Percentiles rank a stretch among this genome's conserved stretches.
These are phyloP conservation scores for Chelon labrosus DNA, from an alignment of 2,797 vertebrate species.

Conservation along the genomic window DNA sequence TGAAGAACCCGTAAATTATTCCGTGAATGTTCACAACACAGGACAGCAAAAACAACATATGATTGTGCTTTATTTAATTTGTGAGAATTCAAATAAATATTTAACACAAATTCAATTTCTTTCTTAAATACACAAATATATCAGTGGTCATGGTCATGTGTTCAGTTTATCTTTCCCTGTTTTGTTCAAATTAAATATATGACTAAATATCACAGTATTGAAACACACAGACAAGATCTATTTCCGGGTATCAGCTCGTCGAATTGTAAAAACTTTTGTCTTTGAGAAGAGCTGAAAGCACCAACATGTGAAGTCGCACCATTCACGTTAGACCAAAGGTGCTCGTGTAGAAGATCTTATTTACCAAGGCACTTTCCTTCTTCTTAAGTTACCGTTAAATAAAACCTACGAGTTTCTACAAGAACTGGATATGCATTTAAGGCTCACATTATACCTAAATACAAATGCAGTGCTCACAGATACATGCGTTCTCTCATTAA, in stretches of 20 bases:
- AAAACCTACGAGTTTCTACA: constrained; percentile 69
- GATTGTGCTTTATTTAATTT: constrained; percentile 83
- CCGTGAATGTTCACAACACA: constrained; percentile 35
- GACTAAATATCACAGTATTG: constrained; percentile 80
- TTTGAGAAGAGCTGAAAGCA: constrained; percentile 84
- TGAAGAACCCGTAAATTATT: constrained; percentile 4
- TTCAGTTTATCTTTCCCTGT: constrained; percentile 61
- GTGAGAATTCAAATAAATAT: constrained; percentile 75
- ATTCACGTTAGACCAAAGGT: constrained; percentile 62
- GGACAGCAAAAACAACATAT: constrained; percentile 56
- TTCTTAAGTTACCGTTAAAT: constrained; percentile 73
- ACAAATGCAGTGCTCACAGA: constrained; percentile 81
- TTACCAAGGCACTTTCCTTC: constrained; percentile 84
- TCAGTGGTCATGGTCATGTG: constrained; percentile 72
- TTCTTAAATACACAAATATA: constrained; percentile 80
- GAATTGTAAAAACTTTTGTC: constrained; percentile 70
- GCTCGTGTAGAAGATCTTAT: constrained; percentile 79
- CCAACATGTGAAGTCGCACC: constrained; percentile 78
- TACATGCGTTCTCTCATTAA: constrained; percentile 76
- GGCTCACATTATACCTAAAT: constrained; percentile 79
- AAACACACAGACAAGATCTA: constrained; percentile 72
- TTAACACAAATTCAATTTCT: constrained; percentile 68
- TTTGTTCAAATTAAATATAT: constrained; percentile 65
- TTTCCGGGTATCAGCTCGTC: constrained; percentile 66
- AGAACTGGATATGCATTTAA: constrained; percentile 80